Evolutionary conservation across 2,113 vertebrate genomes (phyloP).

Genomic region (Hystrix brachyura): DNA sequence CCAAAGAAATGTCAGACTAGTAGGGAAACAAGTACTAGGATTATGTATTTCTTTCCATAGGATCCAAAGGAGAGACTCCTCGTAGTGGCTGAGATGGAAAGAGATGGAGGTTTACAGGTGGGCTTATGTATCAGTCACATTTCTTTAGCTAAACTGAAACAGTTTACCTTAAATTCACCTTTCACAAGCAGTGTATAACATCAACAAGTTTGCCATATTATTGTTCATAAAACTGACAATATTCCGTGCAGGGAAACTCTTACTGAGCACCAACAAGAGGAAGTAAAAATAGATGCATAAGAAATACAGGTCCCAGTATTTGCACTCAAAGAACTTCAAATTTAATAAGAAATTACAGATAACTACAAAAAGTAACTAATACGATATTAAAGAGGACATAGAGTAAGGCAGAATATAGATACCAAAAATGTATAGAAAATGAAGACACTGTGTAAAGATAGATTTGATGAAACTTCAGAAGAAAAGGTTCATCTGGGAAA

Average conservation of each 20-base stretch:
- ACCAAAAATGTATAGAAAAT: neutral
- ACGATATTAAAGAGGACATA: neutral
- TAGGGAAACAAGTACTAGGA: neutral
- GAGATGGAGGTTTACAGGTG: neutral
- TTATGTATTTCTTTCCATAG: neutral
- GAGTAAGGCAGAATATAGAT: neutral
- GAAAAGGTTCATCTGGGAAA: neutral
- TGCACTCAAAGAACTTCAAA: neutral
- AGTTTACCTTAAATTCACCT: neutral
- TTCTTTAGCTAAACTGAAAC: conserved; percentile 24
- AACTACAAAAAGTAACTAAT: neutral
- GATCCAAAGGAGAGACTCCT: neutral
- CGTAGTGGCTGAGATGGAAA: neutral
- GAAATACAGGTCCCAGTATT: neutral
- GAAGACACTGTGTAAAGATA: neutral
- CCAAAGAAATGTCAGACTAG: neutral
- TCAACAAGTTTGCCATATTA: neutral
- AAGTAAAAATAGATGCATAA: neutral
- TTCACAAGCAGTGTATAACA: neutral
- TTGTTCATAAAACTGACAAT: neutral
- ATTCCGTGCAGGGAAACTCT: neutral
- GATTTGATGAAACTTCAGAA: neutral
- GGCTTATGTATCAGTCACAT: neutral
- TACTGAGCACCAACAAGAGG: neutral
- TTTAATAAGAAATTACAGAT: conserved; percentile 2